Evolutionary conservation across 2,113 vertebrate genomes (phyloP).

Genomic region (Stigmatopora argus): DNA sequence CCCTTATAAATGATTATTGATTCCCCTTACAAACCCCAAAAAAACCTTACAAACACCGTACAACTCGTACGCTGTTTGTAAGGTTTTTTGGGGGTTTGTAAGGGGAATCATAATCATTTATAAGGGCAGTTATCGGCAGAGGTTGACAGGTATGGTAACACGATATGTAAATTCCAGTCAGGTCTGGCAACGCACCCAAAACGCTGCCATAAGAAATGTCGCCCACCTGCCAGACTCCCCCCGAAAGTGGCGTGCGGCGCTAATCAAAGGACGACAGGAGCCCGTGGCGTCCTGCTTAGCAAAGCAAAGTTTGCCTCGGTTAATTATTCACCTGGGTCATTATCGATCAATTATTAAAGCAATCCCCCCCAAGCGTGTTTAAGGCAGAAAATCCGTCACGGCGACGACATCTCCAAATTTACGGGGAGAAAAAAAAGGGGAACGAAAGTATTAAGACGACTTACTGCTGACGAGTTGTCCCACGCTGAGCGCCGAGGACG

Average conservation of each 20-base stretch:
- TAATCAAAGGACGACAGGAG: slow-evolving; percentile 72
- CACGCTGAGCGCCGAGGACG: slow-evolving; percentile 96
- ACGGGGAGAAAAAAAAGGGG: slow-evolving; percentile 41
- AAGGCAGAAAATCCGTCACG: slow-evolving; percentile 76
- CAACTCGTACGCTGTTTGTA: no score
- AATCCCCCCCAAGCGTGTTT: slow-evolving; percentile 71
- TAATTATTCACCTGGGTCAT: slow-evolving; percentile 76
- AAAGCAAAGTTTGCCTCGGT: slow-evolving; percentile 70
- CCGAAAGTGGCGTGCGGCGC: slow-evolving; percentile 42
- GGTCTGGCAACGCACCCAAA: no score
- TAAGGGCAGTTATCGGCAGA: no score
- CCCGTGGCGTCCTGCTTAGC: slow-evolving; percentile 68
- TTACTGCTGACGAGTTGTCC: slow-evolving; percentile 99
- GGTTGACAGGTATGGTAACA: no score
- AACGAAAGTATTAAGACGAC: slow-evolving; percentile 49
- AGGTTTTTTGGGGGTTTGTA: no score
- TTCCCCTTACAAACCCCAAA: no score
- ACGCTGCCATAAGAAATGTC: no score
- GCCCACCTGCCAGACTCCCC: slow-evolving; percentile 20
- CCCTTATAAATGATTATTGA: no score
- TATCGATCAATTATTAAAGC: slow-evolving; percentile 78
- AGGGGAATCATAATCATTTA: no score
- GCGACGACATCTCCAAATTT: slow-evolving; percentile 53
- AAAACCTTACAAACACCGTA: no score
- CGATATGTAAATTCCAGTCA: no score